Evolutionary conservation across 2,113 vertebrate genomes (phyloP).

Genomic region (Poeciliopsis prolifica): DNA sequence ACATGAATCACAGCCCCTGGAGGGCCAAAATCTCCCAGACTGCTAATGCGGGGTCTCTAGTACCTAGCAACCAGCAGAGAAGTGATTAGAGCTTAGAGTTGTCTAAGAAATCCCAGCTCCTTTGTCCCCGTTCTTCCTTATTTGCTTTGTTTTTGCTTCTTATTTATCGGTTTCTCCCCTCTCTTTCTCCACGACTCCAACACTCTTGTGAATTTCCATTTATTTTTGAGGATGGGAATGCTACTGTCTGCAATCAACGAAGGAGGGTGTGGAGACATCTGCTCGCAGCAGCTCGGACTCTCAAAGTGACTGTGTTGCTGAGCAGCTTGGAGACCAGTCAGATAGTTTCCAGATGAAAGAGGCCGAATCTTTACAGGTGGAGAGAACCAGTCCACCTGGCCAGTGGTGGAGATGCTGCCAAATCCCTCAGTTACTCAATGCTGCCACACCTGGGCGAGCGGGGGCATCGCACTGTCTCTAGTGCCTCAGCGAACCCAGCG

Average conservation of each 20-base stretch:
- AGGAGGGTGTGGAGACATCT: slow-evolving; percentile 30
- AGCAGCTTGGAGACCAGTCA: slow-evolving; percentile 54
- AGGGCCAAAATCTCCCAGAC: slow-evolving; percentile 55
- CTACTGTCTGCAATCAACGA: slow-evolving; percentile 84
- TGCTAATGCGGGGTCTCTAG: slow-evolving; percentile 65
- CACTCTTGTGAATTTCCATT: slow-evolving; percentile 83
- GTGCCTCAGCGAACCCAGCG: slow-evolving; percentile 44
- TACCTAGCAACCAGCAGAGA: slow-evolving; percentile 67
- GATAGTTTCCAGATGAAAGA: slow-evolving; percentile 34
- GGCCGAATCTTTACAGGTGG: slow-evolving; percentile 40
- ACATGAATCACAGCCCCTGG: slow-evolving; percentile 52
- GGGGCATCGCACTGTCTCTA: slow-evolving; percentile 69
- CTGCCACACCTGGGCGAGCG: slow-evolving; percentile 64
- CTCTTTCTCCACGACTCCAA: slow-evolving; percentile 67
- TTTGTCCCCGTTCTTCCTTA: slow-evolving; percentile 28
- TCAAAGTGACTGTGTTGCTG: slow-evolving; percentile 44
- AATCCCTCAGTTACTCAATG: slow-evolving; percentile 60
- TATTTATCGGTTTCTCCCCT: slow-evolving; percentile 25
- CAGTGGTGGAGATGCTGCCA: slow-evolving; percentile 66
- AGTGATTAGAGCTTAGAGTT: slow-evolving; percentile 60
- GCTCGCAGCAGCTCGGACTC: slow-evolving; percentile 17
- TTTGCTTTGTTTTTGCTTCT: slow-evolving; percentile 40
- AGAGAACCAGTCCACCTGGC: slow-evolving; percentile 56
- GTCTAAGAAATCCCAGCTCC: slow-evolving; percentile 49
- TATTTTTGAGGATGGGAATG: slow-evolving; percentile 87